phyloP scores from a whole-genome alignment of 1,140 invertebrate species.

The Drosophila ananassae region DNA sequence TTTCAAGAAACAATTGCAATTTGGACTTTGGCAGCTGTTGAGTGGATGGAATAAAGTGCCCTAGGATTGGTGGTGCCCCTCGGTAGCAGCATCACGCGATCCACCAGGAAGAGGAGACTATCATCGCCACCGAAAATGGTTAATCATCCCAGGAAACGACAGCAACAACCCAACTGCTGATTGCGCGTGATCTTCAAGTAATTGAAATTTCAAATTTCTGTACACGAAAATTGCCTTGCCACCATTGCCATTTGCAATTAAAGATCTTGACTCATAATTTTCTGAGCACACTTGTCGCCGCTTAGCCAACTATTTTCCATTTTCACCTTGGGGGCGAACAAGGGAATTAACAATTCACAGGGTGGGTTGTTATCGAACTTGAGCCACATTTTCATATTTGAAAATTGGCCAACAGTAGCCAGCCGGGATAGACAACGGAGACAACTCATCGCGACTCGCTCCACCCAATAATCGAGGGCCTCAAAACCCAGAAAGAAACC shows the following conservation, averaged over 20 bases:
- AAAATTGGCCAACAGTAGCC: constrained; percentile 49
- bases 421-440: constrained; percentile 32
- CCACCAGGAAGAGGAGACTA: constrained; percentile 18
- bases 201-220: constrained; percentile 70
- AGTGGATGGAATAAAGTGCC: constrained; percentile 24
- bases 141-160: constrained; percentile 61
- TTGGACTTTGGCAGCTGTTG: constrained; percentile 31
- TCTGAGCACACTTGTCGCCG: constrained; percentile 63
- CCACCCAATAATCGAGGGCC: constrained; percentile 18
- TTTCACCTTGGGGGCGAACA: constrained; percentile 8
- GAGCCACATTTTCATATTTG: constrained; percentile 44
- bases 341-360: constrained; percentile 19
- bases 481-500: constrained; percentile 10
- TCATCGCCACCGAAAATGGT: constrained; percentile 29
- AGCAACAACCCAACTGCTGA: constrained; percentile 51
- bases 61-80: constrained; percentile 13
- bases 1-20: constrained; percentile 44
- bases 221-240: constrained; percentile 49
- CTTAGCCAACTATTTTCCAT: constrained; percentile 16
- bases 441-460: constrained; percentile 58
- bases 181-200: constrained; percentile 74
- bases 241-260: constrained; percentile 65
- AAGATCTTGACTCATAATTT: constrained; percentile 61
- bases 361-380: constrained; percentile 9
- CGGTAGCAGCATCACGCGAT: constrained; percentile 42